Percentiles rank a stretch among this genome's conserved stretches.
These are phyloP conservation scores for Pycnonotus jocosus DNA, from an alignment of 2,113 vertebrate genomes.

Conservation along the genomic window DNA sequence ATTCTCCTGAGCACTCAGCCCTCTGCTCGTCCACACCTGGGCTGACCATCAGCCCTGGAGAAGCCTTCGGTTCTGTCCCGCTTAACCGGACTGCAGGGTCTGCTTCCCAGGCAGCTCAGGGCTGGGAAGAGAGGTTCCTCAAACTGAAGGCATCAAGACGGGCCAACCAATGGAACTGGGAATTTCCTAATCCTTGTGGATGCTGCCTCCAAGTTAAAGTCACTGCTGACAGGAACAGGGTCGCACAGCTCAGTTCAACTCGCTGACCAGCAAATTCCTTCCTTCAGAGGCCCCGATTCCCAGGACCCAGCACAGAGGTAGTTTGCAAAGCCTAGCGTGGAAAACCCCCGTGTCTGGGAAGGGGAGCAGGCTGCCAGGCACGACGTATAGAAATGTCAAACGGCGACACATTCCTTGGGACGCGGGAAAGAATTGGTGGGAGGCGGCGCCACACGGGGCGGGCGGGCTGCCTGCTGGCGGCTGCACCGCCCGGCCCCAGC, in stretches of 20 bases:
- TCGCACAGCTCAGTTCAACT: not conserved
- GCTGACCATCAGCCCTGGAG: not conserved
- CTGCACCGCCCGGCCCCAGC: accelerated
- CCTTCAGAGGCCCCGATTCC: not conserved
- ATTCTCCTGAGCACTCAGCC: not conserved
- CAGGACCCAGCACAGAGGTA: not conserved
- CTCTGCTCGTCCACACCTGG: not conserved
- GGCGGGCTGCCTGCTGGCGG: not conserved
- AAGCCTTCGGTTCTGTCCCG: not conserved
- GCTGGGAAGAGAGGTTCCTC: not conserved
- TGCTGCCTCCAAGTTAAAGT: not conserved
- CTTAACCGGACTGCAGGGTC: not conserved
- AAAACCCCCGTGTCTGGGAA: slow-evolving; percentile 36
- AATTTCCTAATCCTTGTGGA: slow-evolving; percentile 46
- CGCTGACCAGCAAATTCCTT: slow-evolving; percentile 39
- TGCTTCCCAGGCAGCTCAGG: not conserved
- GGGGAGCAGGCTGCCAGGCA: not conserved
- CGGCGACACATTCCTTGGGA: not conserved
- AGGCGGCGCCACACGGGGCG: not conserved
- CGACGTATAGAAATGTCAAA: not conserved
- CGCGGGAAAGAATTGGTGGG: slow-evolving; percentile 3
- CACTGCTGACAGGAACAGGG: slow-evolving; percentile 26
- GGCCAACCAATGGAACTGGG: not conserved
- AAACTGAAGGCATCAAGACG: not conserved
- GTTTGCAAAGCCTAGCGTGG: not conserved